Conservation (phyloP, 2,888 invertebrate species). For the Erebia palarica region DNA sequence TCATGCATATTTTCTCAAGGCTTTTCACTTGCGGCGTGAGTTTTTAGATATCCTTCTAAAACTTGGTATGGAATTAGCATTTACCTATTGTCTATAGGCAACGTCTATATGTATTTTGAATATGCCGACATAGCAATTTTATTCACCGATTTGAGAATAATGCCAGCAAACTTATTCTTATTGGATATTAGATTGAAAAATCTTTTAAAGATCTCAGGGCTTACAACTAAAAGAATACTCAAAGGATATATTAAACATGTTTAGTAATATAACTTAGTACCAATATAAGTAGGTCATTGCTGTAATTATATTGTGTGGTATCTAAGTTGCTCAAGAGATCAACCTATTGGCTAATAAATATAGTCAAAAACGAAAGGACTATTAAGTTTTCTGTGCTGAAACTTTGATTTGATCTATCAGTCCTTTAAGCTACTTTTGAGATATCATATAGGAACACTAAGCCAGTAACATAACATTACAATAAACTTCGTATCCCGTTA, state of each 20-base stretch:
- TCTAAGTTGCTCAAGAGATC: too few species aligned
- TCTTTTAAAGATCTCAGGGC: conserved; percentile 5
- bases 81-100: conserved; percentile 54
- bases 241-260: not conserved
- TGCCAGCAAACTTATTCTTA: conserved; percentile 45
- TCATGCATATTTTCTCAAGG: conserved; percentile 51
- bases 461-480: conserved; percentile 32
- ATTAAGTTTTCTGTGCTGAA: not conserved
- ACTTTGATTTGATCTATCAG: not conserved
- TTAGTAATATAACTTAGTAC: too few species aligned
- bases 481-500: conserved; percentile 38
- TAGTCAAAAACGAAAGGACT: not conserved
- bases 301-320: too few species aligned
- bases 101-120: conserved; percentile 47
- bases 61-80: conserved; percentile 68
- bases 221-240: not conserved
- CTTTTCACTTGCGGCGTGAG: conserved; percentile 52
- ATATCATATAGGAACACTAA: conserved; percentile 10
- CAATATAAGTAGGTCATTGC: not conserved
- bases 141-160: conserved; percentile 48
- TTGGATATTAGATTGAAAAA: conserved; percentile 25
- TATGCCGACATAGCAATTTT: conserved; percentile 61
- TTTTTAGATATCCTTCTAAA: conserved; percentile 62
- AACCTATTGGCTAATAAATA: too few species aligned
- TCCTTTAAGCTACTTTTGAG: not conserved